Conservation (phyloP, 1,140 invertebrate genomes). For the Epicauta chinensis region DNA sequence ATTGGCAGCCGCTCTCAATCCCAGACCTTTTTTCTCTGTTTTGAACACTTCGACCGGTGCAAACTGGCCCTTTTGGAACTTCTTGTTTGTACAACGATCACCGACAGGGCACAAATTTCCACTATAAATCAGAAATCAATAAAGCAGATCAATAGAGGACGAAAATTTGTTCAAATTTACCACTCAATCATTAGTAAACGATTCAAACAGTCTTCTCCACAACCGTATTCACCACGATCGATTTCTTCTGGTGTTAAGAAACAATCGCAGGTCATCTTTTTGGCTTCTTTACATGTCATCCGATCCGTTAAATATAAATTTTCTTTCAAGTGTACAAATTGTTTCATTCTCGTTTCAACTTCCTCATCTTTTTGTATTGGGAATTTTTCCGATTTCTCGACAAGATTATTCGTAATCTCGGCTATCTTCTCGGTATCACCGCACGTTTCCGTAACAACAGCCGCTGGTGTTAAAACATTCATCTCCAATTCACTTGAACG, state of each 20-base stretch:
- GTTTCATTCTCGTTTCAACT: constrained; percentile 65
- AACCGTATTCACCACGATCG: constrained; percentile 74
- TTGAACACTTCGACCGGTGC: constrained; percentile 80
- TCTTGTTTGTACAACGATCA: constrained; percentile 87
- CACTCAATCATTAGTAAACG: constrained; percentile 97
- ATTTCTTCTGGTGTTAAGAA: constrained; percentile 84
- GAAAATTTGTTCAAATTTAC: constrained; percentile 47
- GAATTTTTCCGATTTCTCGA: background rate
- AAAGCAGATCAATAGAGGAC: background rate
- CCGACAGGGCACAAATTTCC: constrained; percentile 81
- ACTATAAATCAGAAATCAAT: constrained; percentile 50
- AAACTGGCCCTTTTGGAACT: constrained; percentile 86
- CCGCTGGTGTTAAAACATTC: constrained; percentile 47
- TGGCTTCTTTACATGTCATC: constrained; percentile 78
- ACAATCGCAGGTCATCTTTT: constrained; percentile 94
- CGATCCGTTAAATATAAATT: constrained; percentile 79
- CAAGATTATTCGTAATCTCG: background rate
- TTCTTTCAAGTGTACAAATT: constrained; percentile 74
- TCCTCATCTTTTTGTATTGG: constrained; percentile 38
- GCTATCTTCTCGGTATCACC: constrained; percentile 9
- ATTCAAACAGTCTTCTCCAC: constrained; percentile 95
- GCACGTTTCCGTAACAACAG: constrained; percentile 23
- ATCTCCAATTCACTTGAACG: constrained; percentile 77
- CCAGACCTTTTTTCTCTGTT: constrained; percentile 91
- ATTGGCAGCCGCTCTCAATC: constrained; percentile 72